Base-by-base conservation (phyloP, 2,797 vertebrate species). In the Lacerta bilineata region DNA sequence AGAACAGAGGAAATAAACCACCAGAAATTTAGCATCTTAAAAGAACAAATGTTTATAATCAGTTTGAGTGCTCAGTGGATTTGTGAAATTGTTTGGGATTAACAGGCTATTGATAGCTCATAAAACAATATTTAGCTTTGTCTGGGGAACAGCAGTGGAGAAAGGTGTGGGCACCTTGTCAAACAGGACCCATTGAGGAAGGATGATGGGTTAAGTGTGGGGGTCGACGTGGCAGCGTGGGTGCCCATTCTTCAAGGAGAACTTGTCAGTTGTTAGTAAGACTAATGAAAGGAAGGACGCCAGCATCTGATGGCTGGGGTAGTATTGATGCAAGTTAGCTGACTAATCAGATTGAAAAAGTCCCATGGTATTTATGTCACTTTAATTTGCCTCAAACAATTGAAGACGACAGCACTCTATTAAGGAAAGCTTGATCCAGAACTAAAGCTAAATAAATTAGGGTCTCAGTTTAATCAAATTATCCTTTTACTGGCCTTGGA, bases 361-460 rank as follows among this genome's bases (percentile, higher is more conserved):
- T 97, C 97, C 95, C 97, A 95, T 96, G 97, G 98, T 97, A 97
- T 98, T 98, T 97, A 96, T 98, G 98, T 98, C 98, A 98, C 97
- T 98, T 97, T 97, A 97, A 98, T 98, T 98, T 98, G 96, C 97
- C 93, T 97, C 97, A 97, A 95, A 98, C 97, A 97, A 97, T 97
- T 88, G 96, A 94, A 96, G 97, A 97, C 93, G 97, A 97, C 98
- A 96, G 97, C 96, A 97, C 97, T 97, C 97, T 95, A 96, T 97
- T 97, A 97, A 97, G 95, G 93, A 96, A 96, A 96, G 96, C 96
- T 96, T 97, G 97, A 98, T 98, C 97, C 97, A 97, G 97, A 98
- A 98, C 97, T 97, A 98, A 98, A 98, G 98, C 97, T 97, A 98
- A 97, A 98, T 97, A 98, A 98, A 98, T 98, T 97, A 98, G 97